phyloP scores from a whole-genome alignment of 1,140 invertebrate species.

The Eulimnadia texana region DNA sequence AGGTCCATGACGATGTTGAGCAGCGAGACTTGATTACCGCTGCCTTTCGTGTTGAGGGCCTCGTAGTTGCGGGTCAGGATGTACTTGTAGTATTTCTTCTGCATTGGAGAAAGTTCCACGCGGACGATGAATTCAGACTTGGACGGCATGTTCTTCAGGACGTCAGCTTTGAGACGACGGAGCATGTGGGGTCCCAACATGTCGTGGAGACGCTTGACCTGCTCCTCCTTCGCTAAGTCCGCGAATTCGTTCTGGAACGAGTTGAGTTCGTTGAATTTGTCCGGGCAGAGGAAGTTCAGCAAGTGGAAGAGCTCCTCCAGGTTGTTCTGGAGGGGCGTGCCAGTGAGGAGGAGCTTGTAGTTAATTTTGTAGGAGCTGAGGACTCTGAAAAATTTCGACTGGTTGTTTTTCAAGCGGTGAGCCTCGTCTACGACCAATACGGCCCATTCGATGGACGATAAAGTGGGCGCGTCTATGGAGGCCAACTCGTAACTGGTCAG shows the following conservation, averaged over 20 bases:
- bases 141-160: slow-evolving; percentile 96
- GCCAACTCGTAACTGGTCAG: slow-evolving; percentile 97
- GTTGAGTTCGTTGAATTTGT: slow-evolving; percentile 85
- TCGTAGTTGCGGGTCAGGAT: slow-evolving; percentile 97
- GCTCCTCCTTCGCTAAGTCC: slow-evolving; percentile 98
- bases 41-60: slow-evolving; percentile 88
- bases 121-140: slow-evolving; percentile 99
- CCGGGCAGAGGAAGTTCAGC: slow-evolving; percentile 93
- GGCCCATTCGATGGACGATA: slow-evolving; percentile 98
- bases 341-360: slow-evolving; percentile 93
- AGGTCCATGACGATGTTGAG: slow-evolving; percentile 99
- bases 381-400: slow-evolving; percentile 96
- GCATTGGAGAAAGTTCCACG: slow-evolving; percentile 96
- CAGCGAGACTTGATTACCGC: slow-evolving; percentile 79
- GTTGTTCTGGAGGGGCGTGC: slow-evolving; percentile 98
- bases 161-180: slow-evolving; percentile 93
- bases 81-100: slow-evolving; percentile 99
- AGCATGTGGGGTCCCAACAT: slow-evolving; percentile 97
- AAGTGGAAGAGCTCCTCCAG: slow-evolving; percentile 98
- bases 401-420: slow-evolving; percentile 96
- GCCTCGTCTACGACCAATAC: slow-evolving; percentile 98
- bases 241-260: slow-evolving; percentile 97
- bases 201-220: slow-evolving; percentile 93
- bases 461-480: slow-evolving; percentile 88
- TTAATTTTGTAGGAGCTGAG: slow-evolving; percentile 85